Base-by-base conservation (phyloP, 2,797 vertebrate genomes). In the Poeciliopsis gracilis region DNA sequence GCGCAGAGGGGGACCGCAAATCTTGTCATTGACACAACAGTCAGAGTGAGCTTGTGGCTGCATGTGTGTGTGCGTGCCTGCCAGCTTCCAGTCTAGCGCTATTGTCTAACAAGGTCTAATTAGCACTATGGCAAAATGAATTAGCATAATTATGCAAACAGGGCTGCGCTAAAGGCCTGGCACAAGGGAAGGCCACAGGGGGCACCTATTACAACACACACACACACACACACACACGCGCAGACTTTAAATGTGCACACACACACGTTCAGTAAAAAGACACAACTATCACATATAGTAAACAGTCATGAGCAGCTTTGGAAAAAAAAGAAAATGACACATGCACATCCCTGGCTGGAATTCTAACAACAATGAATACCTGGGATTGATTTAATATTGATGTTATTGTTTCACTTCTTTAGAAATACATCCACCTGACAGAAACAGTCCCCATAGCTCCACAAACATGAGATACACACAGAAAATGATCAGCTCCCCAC, bases 81-180 rank as follows among this genome's bases (percentile, higher is more conserved):
- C 90, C 89, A 89, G 89, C 91, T 91, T 89, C 86, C 87, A 87
- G 91, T 92, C 91, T 92, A 91, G 88, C 87, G 79, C 93, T 90
- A 95, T 95, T 96, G 94, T 95, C 93, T 94, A 93, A 94, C 89
- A 91, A 93, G 94, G 91, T 93, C 94, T 95, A 95, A 96, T 96
- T 95, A 95, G 92, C 92, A 95, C 90, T 91, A 92, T 90, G 93
- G 92, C 93, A 93, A 84, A 90, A 92, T 90, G 89, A 95, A 96
- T 96, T 95, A 95, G 92, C 95, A 96, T 96, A 96, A 96, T 96
- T 95, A 94, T 94, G 93, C 94, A 95, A 95, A 95, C 94, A 95
- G 88, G 90, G 88, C 87, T 89, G 81, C 46, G 82, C 87, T 93
- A 92, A 92, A 92, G 92, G 91, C 88, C 89, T 93, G 90, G 93